A percentile compares a stretch with the other conserved stretches of the same genome.
These are phyloP conservation scores for Peromyscus maniculatus DNA, from an alignment of 2,113 vertebrate species.

Conservation along the genomic window DNA sequence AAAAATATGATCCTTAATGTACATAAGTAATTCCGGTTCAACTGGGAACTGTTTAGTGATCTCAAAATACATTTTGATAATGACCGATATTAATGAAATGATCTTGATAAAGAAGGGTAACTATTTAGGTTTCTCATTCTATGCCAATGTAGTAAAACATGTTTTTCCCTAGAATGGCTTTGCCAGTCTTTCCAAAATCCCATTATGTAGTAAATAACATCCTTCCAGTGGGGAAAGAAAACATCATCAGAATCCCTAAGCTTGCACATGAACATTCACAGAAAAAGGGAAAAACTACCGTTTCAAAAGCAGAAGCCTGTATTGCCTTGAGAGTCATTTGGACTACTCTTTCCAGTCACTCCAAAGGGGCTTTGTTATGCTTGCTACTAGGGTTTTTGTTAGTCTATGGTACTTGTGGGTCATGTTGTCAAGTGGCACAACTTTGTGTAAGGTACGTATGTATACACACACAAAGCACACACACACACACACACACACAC, in stretches of 20 bases:
- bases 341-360: not conserved
- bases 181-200: slow-evolving; percentile 53
- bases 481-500: not conserved
- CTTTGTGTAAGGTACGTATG: not conserved
- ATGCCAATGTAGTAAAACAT: not conserved
- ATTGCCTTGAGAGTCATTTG: not conserved
- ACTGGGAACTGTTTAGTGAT: slow-evolving; percentile 18
- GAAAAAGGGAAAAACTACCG: slow-evolving; percentile 8
- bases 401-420: not conserved
- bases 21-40: not conserved
- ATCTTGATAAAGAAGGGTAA: slow-evolving; percentile 51
- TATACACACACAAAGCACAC: not conserved
- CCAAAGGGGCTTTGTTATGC: not conserved
- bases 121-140: slow-evolving; percentile 59
- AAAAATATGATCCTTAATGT: slow-evolving; percentile 50
- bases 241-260: slow-evolving; percentile 49
- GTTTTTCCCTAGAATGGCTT: slow-evolving; percentile 28
- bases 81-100: slow-evolving; percentile 60
- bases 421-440: not conserved
- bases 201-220: not conserved
- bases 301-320: slow-evolving; percentile 17
- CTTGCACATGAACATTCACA: slow-evolving; percentile 42
- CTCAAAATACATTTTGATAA: slow-evolving; percentile 53
- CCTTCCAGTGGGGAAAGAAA: slow-evolving; percentile 22
- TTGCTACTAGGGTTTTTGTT: not conserved